phyloP scores from a whole-genome alignment of 2,113 vertebrate species.

The Protomyctophum bolini region DNA sequence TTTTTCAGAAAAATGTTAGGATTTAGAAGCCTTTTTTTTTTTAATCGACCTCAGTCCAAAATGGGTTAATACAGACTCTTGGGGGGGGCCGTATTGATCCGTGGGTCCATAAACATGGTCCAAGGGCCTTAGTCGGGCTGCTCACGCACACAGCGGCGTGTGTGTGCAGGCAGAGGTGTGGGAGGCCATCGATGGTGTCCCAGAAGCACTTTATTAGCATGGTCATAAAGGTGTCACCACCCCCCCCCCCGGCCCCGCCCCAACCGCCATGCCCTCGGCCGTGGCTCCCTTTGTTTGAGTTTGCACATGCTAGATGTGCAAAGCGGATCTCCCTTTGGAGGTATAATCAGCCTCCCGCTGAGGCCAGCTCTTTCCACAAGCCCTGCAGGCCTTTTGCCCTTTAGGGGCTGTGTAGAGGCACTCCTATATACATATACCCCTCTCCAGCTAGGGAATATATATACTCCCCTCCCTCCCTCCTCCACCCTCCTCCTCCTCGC shows the following conservation, averaged over 20 bases:
- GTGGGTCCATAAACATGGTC: conserved; percentile 64
- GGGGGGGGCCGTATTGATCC: conserved; percentile 68
- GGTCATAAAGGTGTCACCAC: conserved; percentile 69
- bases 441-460: conserved; percentile 15
- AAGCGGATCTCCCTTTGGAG: conserved; percentile 71
- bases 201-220: conserved; percentile 72
- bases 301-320: conserved; percentile 70
- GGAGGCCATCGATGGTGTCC: conserved; percentile 53
- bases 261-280: conserved; percentile 44
- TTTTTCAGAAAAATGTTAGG: no score
- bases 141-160: no score
- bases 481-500: conserved; percentile 17
- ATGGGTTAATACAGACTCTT: conserved; percentile 69
- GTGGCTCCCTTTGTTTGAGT: conserved; percentile 69
- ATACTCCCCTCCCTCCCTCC: conserved; percentile 58
- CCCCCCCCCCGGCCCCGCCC: conserved; percentile 20
- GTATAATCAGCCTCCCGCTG: conserved; percentile 73
- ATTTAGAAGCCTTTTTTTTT: no score
- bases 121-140: conserved; percentile 64
- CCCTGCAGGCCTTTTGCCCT: conserved; percentile 65
- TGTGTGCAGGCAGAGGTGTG: conserved; percentile 60
- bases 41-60: no score
- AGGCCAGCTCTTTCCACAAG: conserved; percentile 65
- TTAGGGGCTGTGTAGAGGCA: conserved; percentile 52
- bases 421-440: conserved; percentile 44